Conservation (phyloP, 1,140 invertebrate species). For the Periplaneta americana region DNA sequence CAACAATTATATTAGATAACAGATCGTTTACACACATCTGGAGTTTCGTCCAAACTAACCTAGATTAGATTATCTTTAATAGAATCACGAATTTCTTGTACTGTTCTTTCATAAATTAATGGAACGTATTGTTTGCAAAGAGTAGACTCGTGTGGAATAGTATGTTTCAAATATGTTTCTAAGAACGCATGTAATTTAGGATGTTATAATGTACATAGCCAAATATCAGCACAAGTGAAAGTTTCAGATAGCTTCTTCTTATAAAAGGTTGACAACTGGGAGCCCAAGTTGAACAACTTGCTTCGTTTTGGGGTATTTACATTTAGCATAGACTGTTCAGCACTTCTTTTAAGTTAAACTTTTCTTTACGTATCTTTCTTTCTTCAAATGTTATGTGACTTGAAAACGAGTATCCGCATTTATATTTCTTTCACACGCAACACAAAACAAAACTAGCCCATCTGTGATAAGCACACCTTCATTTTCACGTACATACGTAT, state of each 20-base stretch:
- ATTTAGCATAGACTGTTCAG: not conserved
- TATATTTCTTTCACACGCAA: not conserved
- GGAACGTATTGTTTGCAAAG: not conserved
- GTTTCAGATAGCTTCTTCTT: not conserved
- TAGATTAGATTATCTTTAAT: too few relatives aligned
- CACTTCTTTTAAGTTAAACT: not conserved
- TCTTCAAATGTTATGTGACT: not conserved
- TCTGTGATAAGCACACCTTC: too few relatives aligned
- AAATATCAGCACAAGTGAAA: not conserved
- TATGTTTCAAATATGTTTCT: not conserved
- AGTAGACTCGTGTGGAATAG: not conserved
- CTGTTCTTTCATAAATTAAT: not conserved
- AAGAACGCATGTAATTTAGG: not conserved
- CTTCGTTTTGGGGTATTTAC: not conserved
- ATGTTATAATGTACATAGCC: not conserved
- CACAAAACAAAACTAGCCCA: too few relatives aligned
- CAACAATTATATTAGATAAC: not conserved
- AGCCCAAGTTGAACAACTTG: not conserved
- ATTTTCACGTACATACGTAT: too few relatives aligned
- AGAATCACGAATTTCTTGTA: not conserved
- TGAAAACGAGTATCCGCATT: not conserved
- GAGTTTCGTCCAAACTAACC: not conserved
- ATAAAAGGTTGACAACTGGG: not conserved
- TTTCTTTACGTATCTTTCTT: not conserved
- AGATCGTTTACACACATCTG: not conserved